Evolutionary conservation across 64 coral and sea anemone species (phyloP).

Genomic region (Astreopora myriophthalma): DNA sequence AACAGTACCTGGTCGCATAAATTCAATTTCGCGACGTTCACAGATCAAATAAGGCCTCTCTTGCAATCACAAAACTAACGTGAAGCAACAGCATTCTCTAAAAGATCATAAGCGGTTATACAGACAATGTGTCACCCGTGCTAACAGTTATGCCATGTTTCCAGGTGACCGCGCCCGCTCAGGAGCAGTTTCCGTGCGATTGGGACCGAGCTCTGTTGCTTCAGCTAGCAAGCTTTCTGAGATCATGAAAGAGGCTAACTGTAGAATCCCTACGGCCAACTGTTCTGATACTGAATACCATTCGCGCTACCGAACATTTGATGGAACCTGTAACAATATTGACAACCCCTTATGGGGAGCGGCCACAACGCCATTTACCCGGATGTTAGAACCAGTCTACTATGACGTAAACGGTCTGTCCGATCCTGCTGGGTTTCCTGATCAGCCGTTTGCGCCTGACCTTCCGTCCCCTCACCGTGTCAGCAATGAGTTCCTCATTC

Average conservation of each 20-base stretch:
- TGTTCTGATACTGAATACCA: conserved; percentile 64
- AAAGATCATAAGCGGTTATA: not conserved
- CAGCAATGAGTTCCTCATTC: conserved; percentile 84
- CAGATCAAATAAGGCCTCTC: too few relatives aligned
- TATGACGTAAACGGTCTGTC: conserved; percentile 76
- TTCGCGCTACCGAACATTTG: conserved; percentile 78
- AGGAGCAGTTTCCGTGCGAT: conserved; percentile 42
- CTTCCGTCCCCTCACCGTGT: conserved; percentile 84
- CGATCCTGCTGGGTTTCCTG: conserved; percentile 91
- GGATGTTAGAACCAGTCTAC: conserved; percentile 82
- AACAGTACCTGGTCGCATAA: too few relatives aligned
- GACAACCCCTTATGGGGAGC: conserved; percentile 88
- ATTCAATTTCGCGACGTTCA: too few relatives aligned
- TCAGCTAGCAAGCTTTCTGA: conserved; percentile 53
- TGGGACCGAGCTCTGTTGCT: conserved; percentile 55
- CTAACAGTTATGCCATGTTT: too few relatives aligned
- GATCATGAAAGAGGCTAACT: conserved; percentile 59
- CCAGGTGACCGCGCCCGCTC: conserved; percentile 28
- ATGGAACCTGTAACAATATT: conserved; percentile 94
- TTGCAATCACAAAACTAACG: too few relatives aligned
- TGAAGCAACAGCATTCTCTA: too few relatives aligned
- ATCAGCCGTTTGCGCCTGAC: conserved; percentile 69
- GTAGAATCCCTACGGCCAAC: conserved; percentile 21
- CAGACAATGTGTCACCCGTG: not conserved
- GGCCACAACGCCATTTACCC: conserved; percentile 68